Percentiles rank a stretch among this genome's conserved stretches.
Evolutionary conservation across 1,140 invertebrate species (phyloP).

Genomic region (Phymorhynchus buccinoides): DNA sequence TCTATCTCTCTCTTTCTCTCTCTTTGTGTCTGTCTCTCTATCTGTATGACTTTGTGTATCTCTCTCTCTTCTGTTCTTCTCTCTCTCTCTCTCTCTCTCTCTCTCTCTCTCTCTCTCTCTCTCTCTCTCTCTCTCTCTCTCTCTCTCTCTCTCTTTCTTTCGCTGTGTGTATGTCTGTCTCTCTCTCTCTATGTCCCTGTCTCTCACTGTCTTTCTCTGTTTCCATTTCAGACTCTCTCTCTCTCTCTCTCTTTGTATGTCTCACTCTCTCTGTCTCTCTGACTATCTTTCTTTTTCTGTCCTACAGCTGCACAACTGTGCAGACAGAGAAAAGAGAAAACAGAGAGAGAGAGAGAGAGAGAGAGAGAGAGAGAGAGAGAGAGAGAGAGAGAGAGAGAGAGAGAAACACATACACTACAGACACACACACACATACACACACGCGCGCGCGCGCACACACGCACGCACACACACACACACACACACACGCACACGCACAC

Average conservation of each 20-base stretch:
- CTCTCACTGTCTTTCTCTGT: too few relatives aligned
- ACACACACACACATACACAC: slow-evolving; percentile 4
- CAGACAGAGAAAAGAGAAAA: neutral
- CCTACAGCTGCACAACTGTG: too few relatives aligned
- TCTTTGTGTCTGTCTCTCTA: neutral
- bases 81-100: neutral
- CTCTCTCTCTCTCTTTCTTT: neutral
- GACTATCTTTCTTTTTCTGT: neutral
- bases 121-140: neutral
- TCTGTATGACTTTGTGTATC: too few relatives aligned
- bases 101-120: neutral
- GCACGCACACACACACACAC: neutral
- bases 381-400: neutral
- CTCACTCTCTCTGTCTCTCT: too few relatives aligned
- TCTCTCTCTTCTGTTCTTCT: too few relatives aligned
- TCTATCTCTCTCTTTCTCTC: neutral
- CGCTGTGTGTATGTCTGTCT: neutral
- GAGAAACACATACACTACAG: neutral
- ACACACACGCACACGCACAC: neutral
- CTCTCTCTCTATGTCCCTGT: too few relatives aligned
- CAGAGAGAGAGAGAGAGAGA: neutral
- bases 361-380: neutral
- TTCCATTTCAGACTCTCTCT: too few relatives aligned
- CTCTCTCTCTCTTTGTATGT: too few relatives aligned
- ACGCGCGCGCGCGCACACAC: neutral